Conservation (phyloP, 30 jellyfish, hydroid and myxozoan species). For the Aurelia sp. region DNA sequence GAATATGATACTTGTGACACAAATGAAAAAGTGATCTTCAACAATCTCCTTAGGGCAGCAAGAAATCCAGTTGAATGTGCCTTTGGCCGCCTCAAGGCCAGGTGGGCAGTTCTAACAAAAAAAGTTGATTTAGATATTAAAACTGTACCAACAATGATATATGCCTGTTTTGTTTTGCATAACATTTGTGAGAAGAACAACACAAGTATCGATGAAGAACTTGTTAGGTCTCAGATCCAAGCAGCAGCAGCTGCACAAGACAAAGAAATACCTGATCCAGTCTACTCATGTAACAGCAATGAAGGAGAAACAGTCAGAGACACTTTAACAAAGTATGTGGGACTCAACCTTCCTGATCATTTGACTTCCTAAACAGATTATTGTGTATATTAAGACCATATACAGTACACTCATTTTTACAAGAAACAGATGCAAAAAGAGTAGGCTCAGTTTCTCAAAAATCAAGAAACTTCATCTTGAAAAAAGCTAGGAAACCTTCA, state of each 20-base stretch:
- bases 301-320: conserved; percentile 50
- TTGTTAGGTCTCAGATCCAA: conserved; percentile 2
- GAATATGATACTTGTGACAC: conserved; percentile 55
- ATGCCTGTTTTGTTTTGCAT: conserved; percentile 77
- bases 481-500: too few relatives aligned
- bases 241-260: not conserved
- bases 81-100: not conserved
- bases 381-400: too few relatives aligned
- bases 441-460: too few relatives aligned
- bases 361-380: not conserved
- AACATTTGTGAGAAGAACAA: conserved; percentile 53
- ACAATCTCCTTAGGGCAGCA: conserved; percentile 63
- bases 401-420: too few relatives aligned
- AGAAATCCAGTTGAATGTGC: conserved; percentile 75
- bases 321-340: conserved; percentile 6
- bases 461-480: too few relatives aligned
- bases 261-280: conserved; percentile 9
- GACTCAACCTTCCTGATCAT: conserved; percentile 24
- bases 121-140: conserved; percentile 44
- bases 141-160: conserved; percentile 41
- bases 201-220: conserved; percentile 31
- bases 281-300: conserved; percentile 7
- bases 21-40: conserved; percentile 65
- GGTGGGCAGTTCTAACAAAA: conserved; percentile 5
- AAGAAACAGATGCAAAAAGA: too few relatives aligned